These are phyloP conservation scores for Coelinius sp. DNA, from an alignment of 2,888 invertebrate genomes.

Conservation along the genomic window DNA sequence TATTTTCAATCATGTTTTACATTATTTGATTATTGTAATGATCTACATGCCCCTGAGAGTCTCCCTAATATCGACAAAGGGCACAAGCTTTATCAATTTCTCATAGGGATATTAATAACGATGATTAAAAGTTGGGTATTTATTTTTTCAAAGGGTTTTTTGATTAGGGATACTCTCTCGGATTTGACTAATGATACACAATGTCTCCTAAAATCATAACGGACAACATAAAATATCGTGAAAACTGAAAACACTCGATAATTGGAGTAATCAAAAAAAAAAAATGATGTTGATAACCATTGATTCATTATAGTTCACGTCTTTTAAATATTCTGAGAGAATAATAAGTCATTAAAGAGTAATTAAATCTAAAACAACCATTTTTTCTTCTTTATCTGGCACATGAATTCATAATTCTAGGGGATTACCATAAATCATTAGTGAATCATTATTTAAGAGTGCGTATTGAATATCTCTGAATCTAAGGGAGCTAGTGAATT, in stretches of 20 bases:
- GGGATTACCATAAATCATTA: neutral
- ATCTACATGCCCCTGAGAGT: neutral
- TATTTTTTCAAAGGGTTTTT: neutral
- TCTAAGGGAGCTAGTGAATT: too few species aligned
- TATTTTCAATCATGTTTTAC: conserved; percentile 18
- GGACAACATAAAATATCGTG: conserved; percentile 12
- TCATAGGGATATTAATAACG: neutral
- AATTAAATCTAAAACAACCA: conserved; percentile 12
- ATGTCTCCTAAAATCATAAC: conserved; percentile 6
- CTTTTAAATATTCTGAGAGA: conserved; percentile 57
- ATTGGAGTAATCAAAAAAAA: conserved; percentile 23
- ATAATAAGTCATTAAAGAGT: conserved; percentile 36
- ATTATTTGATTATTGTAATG: conserved; percentile 6
- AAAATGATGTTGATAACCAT: conserved; percentile 24
- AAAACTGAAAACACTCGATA: conserved; percentile 23
- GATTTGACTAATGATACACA: conserved; percentile 9
- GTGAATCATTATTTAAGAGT: too few species aligned
- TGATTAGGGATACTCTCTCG: neutral
- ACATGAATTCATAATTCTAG: conserved; percentile 48
- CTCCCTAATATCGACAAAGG: neutral
- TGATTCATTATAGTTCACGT: conserved; percentile 49
- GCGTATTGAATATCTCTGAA: too few species aligned
- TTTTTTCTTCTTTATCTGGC: conserved; percentile 47
- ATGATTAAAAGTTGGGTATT: neutral
- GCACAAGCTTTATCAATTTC: neutral